These are phyloP conservation scores for Plemyria rubiginata DNA, from an alignment of 2,888 invertebrate species.

Conservation along the genomic window DNA sequence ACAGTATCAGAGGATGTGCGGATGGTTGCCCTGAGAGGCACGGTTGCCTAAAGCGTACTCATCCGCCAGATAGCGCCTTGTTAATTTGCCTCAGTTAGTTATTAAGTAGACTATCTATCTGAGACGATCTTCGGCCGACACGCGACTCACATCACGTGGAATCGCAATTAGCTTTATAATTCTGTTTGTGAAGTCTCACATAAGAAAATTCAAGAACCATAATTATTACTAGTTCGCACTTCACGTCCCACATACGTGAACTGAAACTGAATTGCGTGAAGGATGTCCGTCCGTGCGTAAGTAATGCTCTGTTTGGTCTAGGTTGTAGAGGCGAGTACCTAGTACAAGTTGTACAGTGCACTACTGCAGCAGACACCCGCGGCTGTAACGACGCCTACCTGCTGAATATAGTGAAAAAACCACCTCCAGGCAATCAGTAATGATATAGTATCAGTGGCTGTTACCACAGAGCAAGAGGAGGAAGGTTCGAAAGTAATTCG, in stretches of 20 bases:
- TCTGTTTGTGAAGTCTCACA: too few species aligned
- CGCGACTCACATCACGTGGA: not conserved
- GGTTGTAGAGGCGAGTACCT: not conserved
- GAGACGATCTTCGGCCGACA: not conserved
- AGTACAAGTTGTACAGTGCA: not conserved
- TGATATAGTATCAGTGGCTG: too few species aligned
- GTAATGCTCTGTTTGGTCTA: not conserved
- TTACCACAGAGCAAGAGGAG: too few species aligned
- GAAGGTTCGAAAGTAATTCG: not conserved
- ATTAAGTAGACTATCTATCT: not conserved
- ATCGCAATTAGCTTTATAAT: too few species aligned
- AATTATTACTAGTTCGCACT: too few species aligned
- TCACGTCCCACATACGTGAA: too few species aligned
- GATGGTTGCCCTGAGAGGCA: conserved; percentile 7
- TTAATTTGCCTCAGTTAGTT: conserved; percentile 8
- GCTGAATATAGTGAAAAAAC: too few species aligned
- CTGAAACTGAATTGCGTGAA: not conserved
- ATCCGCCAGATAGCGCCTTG: conserved; percentile 16
- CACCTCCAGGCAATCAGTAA: too few species aligned
- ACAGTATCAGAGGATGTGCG: conserved; percentile 14
- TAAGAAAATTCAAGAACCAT: too few species aligned
- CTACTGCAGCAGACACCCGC: too few species aligned
- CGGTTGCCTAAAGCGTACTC: conserved; percentile 11
- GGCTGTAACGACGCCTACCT: too few species aligned
- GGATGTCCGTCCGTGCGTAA: not conserved